Evolutionary conservation across 2,797 vertebrate genomes (phyloP), one percentile per base, ranked within the genome.

Genomic region (Cynodonichthys magdalenae): DNA sequence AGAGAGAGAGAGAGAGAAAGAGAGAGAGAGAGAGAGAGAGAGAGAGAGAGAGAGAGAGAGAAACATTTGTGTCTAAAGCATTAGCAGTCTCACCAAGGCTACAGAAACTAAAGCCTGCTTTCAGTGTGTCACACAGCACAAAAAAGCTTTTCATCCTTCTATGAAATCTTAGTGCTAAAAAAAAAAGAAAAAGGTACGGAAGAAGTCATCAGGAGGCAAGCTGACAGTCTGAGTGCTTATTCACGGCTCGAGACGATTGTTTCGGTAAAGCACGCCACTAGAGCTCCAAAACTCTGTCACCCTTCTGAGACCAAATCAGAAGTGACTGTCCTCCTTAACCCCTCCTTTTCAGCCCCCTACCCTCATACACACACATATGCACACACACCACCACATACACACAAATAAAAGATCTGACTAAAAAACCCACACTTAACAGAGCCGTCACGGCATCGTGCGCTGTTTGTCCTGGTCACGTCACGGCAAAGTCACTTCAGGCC

Each of bases 401-500:
- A 82, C 75, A 80, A 69, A 63, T 68, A 74, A 71, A 71, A 10
- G 36, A 63, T 34, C 41, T 41, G 66, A 64, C 73, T 75, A 66
- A 74, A 48, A 86, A 74, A 80, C 77, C 78, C 85, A 86, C 68
- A 47, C 79, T 80, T 75, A 74, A 70, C 73, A 31, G 54, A 84
- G 80, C 75, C 79, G 75, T 81, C 80, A 79, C 54, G 66, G 79
- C 86, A 75, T 88, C 87, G 80, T 78, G 76, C 61, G 73, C 70
- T 46, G 78, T 89, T 87, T 90, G 85, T 86, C 83, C 79, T 67
- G 87, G 81, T 87, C 87, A 70, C 82, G 82, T 89, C 89, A 90
- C 71, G 63, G 77, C 83, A 86, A 87, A 90, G 87, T 89, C 85
- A 91, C 87, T 90, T 85, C 77, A 83, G 86, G 88, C 87, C 78